These are phyloP conservation scores for Drosophila ananassae DNA, from an alignment of 1,140 invertebrate species.

Conservation along the genomic window DNA sequence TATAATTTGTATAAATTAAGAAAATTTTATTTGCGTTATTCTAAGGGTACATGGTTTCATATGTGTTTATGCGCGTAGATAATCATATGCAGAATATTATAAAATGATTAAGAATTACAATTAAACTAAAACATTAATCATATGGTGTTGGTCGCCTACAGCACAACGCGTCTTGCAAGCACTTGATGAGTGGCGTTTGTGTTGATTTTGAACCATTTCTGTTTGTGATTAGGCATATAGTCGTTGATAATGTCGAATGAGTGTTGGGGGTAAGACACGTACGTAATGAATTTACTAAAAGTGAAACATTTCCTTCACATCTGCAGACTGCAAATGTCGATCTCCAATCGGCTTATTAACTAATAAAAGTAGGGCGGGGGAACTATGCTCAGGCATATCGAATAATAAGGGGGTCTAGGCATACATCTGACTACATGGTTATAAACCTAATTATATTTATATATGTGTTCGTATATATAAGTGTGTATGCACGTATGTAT, in stretches of 20 bases:
- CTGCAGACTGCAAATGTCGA: conserved; percentile 42
- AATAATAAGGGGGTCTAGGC: conserved; percentile 22
- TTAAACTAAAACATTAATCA: conserved; percentile 72
- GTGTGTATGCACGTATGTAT: conserved; percentile 38
- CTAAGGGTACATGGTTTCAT: conserved; percentile 75
- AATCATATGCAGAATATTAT: conserved; percentile 60
- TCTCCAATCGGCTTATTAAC: conserved; percentile 47
- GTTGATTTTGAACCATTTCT: conserved; percentile 20
- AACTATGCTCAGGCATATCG: conserved; percentile 12
- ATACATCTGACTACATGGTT: conserved; percentile 37
- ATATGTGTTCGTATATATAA: conserved; percentile 29
- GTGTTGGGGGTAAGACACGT: conserved; percentile 68
- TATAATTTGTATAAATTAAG: conserved; percentile 67
- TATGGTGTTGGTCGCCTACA: conserved; percentile 61
- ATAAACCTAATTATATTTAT: conserved; percentile 48
- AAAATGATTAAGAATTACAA: conserved; percentile 74
- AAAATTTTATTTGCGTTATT: conserved; percentile 62
- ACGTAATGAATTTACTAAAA: conserved; percentile 71
- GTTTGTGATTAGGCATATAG: conserved; percentile 70
- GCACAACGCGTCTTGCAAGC: conserved; percentile 48
- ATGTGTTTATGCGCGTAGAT: conserved; percentile 37
- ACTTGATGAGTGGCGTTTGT: conserved; percentile 39
- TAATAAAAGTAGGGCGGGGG: conserved; percentile 34
- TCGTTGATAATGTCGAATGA: conserved; percentile 68
- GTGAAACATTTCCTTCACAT: conserved; percentile 45